A percentile compares a stretch with the other conserved stretches of the same genome.
Conservation (phyloP, 2,113 vertebrate species). For the Plestiodon gilberti region DNA sequence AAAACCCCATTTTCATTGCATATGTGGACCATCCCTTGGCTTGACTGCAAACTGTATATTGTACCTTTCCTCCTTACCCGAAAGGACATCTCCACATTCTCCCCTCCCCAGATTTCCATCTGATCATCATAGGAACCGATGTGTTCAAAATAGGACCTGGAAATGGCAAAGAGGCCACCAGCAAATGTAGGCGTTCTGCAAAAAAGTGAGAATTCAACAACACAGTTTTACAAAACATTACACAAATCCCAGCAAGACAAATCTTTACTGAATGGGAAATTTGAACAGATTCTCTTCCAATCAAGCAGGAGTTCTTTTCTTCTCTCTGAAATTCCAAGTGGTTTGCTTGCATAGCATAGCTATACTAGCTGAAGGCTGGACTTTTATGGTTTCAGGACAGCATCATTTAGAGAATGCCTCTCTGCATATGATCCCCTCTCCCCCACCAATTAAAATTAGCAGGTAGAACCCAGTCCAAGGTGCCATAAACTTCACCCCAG, state of each 20-base stretch:
- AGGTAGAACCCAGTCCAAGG: not conserved
- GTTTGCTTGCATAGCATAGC: not conserved
- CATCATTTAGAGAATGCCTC: not conserved
- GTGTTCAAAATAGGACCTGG: conserved; percentile 92
- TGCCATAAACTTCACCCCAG: not conserved
- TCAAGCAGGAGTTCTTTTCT: not conserved
- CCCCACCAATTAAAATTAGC: not conserved
- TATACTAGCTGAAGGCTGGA: not conserved
- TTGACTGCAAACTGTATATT: not conserved
- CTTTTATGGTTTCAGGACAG: not conserved
- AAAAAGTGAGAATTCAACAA: conserved; percentile 4
- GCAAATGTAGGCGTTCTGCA: conserved; percentile 93
- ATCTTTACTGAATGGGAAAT: not conserved
- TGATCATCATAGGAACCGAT: conserved; percentile 95
- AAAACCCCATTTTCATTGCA: not conserved
- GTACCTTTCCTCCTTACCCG: conserved; percentile 77
- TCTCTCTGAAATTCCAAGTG: not conserved
- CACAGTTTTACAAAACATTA: not conserved
- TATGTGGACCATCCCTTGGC: not conserved
- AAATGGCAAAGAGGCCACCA: conserved; percentile 94
- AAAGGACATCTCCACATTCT: conserved; percentile 99
- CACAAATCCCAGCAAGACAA: not conserved
- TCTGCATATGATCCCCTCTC: no score
- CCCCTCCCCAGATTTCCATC: conserved; percentile 99
- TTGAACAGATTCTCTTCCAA: not conserved